These are phyloP conservation scores for Varanus salvator DNA, from an alignment of 2,113 vertebrate genomes.

Conservation along the genomic window DNA sequence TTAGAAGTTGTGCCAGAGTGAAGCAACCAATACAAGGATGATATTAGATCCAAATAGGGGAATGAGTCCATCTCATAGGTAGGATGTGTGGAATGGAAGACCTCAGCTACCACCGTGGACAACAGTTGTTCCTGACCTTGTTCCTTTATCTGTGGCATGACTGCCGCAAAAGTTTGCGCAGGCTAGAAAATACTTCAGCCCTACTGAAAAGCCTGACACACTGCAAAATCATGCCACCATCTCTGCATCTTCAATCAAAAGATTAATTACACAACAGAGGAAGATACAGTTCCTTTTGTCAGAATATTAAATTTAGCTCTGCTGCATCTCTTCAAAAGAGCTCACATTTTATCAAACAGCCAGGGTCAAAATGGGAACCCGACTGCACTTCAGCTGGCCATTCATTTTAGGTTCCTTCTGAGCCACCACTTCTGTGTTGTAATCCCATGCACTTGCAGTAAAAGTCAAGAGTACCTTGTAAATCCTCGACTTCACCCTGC, in stretches of 20 bases:
- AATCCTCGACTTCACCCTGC: slow-evolving; percentile 22
- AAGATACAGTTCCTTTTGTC: slow-evolving; percentile 11
- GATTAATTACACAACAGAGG: slow-evolving; percentile 13
- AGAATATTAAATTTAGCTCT: neutral
- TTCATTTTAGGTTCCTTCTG: neutral
- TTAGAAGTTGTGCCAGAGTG: neutral
- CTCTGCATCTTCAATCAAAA: neutral
- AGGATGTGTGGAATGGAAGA: neutral
- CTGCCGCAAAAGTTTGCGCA: slow-evolving; percentile 19
- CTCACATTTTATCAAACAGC: neutral
- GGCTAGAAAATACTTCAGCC: slow-evolving; percentile 18
- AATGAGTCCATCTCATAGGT: neutral
- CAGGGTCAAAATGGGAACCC: slow-evolving; percentile 12
- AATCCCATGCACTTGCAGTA: neutral
- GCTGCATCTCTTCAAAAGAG: slow-evolving; percentile 24
- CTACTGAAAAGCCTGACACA: slow-evolving; percentile 4
- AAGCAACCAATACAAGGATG: neutral
- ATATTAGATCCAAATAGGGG: neutral
- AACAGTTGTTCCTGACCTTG: too few species aligned
- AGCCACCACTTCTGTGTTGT: neutral
- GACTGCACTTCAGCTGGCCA: slow-evolving; percentile 8
- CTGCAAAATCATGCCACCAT: neutral
- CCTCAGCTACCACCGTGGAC: neutral
- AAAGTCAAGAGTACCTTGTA: neutral
- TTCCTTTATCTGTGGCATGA: neutral